These are phyloP conservation scores for Ephestia elutella DNA, from an alignment of 1,140 invertebrate species.

Conservation along the genomic window DNA sequence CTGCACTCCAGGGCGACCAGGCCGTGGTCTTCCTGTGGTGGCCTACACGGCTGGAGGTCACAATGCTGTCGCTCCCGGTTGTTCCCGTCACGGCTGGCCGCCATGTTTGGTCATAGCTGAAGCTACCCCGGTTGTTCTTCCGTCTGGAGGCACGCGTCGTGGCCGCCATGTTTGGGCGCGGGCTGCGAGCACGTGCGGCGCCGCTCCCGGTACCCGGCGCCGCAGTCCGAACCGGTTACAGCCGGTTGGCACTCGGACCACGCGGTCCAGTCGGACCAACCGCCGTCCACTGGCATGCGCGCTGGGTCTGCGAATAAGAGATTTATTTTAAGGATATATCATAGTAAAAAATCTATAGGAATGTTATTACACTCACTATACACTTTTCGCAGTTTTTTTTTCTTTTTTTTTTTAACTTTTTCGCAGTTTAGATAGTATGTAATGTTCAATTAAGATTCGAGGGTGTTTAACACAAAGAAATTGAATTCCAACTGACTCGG, in stretches of 20 bases:
- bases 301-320: slow-evolving; percentile 60
- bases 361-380: no score
- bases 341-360: no score
- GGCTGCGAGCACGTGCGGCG: slow-evolving; percentile 45
- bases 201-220: slow-evolving; percentile 52
- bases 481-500: no score
- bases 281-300: slow-evolving; percentile 79
- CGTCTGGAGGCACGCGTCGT: no score
- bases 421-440: no score
- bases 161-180: slow-evolving; percentile 43
- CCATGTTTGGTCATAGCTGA: no score
- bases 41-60: slow-evolving; percentile 79
- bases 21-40: slow-evolving; percentile 79
- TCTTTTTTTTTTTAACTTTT: no score
- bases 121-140: no score
- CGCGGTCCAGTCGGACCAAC: slow-evolving; percentile 83
- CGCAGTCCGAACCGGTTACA: slow-evolving; percentile 62
- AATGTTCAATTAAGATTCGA: no score
- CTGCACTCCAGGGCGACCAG: slow-evolving; percentile 86
- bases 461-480: no score
- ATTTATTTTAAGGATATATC: neutral
- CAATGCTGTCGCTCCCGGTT: slow-evolving; percentile 79
- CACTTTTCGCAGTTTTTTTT: no score
- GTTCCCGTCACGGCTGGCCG: slow-evolving; percentile 78
- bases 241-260: slow-evolving; percentile 79